A percentile compares a stretch with the other conserved stretches of the same genome.
Evolutionary conservation across 2,113 vertebrate genomes (phyloP).

Genomic region (Austrofundulus limnaeus): DNA sequence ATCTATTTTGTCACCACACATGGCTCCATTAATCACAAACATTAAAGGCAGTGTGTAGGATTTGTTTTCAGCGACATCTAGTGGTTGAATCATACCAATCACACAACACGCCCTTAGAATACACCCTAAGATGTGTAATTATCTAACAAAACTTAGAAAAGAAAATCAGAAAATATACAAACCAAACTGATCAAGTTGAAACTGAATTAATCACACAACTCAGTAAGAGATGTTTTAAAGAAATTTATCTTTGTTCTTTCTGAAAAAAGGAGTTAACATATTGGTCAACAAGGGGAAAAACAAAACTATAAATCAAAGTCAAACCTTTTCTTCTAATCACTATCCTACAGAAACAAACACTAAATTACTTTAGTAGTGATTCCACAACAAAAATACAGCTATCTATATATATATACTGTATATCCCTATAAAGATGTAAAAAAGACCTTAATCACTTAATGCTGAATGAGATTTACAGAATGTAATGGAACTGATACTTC

Average conservation of each 20-base stretch:
- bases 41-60: no score
- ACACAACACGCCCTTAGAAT: no score
- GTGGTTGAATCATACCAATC: no score
- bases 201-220: conserved; percentile 37
- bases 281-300: conserved; percentile 8
- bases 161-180: neutral
- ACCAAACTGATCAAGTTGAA: neutral
- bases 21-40: no score
- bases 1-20: no score
- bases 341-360: conserved; percentile 25
- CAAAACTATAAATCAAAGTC: conserved; percentile 19
- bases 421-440: conserved; percentile 13
- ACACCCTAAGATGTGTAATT: no score
- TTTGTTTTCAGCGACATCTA: no score
- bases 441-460: conserved; percentile 11
- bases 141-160: no score
- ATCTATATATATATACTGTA: conserved; percentile 2
- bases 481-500: no score
- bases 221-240: conserved; percentile 5
- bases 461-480: conserved; percentile 4
- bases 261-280: conserved; percentile 9
- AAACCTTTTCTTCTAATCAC: conserved; percentile 2
- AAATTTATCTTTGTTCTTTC: conserved; percentile 46
- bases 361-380: conserved; percentile 16
- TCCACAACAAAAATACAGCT: conserved; percentile 28